Base-by-base conservation (phyloP, 2,888 invertebrate species). In the Iselma pallidipennis region DNA sequence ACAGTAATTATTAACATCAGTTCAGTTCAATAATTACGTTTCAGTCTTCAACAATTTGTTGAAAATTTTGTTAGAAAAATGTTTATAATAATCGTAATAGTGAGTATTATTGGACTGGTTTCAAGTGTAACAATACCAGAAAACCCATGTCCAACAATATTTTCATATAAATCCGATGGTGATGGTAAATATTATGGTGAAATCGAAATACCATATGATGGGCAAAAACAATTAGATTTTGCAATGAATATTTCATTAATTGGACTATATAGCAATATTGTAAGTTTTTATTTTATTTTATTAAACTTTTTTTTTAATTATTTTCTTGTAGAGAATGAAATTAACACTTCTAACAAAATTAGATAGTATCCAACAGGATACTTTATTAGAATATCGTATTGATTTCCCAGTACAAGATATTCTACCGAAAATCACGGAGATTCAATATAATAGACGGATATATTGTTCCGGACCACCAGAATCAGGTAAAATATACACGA, bases 361-460 rank as follows among this genome's bases (percentile, higher is more conserved):
- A 5, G 65, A 70, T 10, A 31, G 71, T 37, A 66, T 73, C 10
- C 42, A 69, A 12, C 58, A 57, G 12, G 52, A 63, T 5, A 62
- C 50, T 1, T 55, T 10, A 9, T 49, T 76, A 9, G 57, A 48
- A 19, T 76, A 75, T 54, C 68, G 67, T 25, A 56, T 77, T 10
- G 65, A 62, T 21, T 77, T 78, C 50, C 76, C 77, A 0, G 68
- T 71, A 33, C 69, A 71, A 48, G 63, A 74, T 48, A 53, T 70
- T 0, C 59, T 77, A 25, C 78, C 78, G 4, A 76, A 69, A 68
- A 70, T 78, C 19, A 78, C 77, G 5, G 66, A 67, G 42, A 72
- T 78, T n/a, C 62, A 57, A 16, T 76, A 71, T 61, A 78, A 78
- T 49, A 65, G 65, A 2, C 60, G 33, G 14, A 37, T 64, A 12